These are phyloP conservation scores for Callyntrura guangdongensis DNA, from an alignment of 2,888 invertebrate species.

Conservation along the genomic window DNA sequence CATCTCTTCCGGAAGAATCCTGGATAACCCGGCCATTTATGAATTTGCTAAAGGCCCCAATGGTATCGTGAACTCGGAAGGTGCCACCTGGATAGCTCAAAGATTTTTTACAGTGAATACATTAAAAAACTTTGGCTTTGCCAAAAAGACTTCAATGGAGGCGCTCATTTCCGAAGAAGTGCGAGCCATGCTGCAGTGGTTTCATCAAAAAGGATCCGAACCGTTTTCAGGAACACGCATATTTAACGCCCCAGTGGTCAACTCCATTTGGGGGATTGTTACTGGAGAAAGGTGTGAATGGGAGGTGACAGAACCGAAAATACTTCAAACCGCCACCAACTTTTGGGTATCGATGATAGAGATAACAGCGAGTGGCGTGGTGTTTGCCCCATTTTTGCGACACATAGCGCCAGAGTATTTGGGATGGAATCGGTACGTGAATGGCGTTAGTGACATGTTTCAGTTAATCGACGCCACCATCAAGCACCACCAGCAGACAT, in stretches of 20 bases:
- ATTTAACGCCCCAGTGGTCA: conserved; percentile 46
- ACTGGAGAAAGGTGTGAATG: conserved; percentile 51
- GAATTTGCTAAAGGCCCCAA: conserved; percentile 31
- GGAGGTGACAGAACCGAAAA: conserved; percentile 34
- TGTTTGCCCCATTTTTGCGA: neutral
- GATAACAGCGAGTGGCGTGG: neutral
- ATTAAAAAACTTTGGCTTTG: conserved; percentile 72
- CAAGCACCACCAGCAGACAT: conserved; percentile 46
- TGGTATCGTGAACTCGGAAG: conserved; percentile 72
- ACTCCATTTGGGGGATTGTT: conserved; percentile 63
- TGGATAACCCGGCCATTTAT: neutral
- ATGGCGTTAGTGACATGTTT: neutral
- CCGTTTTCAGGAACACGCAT: conserved; percentile 10
- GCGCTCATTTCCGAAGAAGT: conserved; percentile 71
- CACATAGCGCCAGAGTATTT: neutral
- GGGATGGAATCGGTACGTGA: conserved; percentile 6
- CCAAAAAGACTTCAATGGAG: conserved; percentile 78
- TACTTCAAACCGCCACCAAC: neutral
- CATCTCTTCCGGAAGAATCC: neutral
- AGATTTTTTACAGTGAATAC: conserved; percentile 75
- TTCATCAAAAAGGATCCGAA: neutral
- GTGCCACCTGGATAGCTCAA: conserved; percentile 71
- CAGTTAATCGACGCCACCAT: conserved; percentile 20
- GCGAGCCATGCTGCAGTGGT: conserved; percentile 56
- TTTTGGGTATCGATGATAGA: neutral